Conservation (phyloP, 2,797 vertebrate species). For the Diglossa cyanea region DNA sequence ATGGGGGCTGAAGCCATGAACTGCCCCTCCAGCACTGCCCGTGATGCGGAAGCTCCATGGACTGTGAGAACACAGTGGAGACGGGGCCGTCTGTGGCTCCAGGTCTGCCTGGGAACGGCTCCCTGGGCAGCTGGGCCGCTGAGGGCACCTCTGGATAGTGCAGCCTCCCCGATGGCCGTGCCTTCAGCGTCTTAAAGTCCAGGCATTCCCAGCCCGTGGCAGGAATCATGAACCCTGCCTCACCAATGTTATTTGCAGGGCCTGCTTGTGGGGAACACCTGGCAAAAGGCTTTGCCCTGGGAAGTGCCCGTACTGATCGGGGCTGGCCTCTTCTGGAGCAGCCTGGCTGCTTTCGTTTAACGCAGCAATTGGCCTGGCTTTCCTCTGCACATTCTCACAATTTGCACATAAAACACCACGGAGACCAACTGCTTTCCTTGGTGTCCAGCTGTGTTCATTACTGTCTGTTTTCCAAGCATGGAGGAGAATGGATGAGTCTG, state of each 20-base stretch:
- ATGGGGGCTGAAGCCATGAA: not conserved
- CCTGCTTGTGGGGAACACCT: not conserved
- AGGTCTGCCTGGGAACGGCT: not conserved
- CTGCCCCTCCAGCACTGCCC: not conserved
- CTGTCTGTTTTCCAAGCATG: not conserved
- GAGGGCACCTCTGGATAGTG: not conserved
- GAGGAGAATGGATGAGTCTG: not conserved
- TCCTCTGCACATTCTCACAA: not conserved
- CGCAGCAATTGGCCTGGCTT: not conserved
- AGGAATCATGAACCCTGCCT: not conserved
- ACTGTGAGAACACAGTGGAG: not conserved
- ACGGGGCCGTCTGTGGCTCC: not conserved
- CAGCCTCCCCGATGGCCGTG: fast-evolving
- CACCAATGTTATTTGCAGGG: not conserved
- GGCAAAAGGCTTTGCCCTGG: not conserved
- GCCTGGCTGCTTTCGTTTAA: not conserved
- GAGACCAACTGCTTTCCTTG: fast-evolving
- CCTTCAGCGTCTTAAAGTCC: not conserved
- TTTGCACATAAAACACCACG: not conserved
- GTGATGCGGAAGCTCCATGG: not conserved
- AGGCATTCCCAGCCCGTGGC: too few species aligned
- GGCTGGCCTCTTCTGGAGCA: fast-evolving
- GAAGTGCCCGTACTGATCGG: fast-evolving
- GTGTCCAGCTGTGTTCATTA: not conserved
- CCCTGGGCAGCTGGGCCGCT: not conserved